Base-by-base conservation (phyloP, 2,113 vertebrate species). In the Taxidea taxus region DNA sequence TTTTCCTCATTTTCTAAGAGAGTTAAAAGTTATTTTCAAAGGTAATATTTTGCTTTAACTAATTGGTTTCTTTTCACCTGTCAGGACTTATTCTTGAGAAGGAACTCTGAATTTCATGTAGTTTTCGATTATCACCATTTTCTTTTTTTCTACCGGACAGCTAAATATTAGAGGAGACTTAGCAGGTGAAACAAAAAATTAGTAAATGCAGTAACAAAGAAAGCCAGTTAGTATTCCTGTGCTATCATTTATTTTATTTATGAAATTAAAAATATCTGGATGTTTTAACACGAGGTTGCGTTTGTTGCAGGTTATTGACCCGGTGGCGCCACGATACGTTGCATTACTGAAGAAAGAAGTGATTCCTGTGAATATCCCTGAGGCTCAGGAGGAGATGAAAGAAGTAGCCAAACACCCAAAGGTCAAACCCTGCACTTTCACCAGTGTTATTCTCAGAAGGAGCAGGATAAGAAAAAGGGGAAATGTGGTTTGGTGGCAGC, bases 381-480 rank as follows among this genome's bases (percentile, higher is more conserved):
- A 99, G 87, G 99, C 99, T 56, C 97, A 97, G 90, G 99, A 99
- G 98, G 99, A 99, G 90, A 98, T 99, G 99, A 99, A 99, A 90
- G 99, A 99, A 98, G 99, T 99, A 18, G 99, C 99, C 97, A 99
- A 99, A 95, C 99, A 99, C 97, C 99, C 99, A 4, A 99, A 99
- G 99, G 99, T 99, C 97, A 4, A n/a, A n/a, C 56, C n/a, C 34
- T 44, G 0, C n/a, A 12, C n/a, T 72, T 93, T 44, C 29, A 18
- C 49, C 21, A 2, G 0, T 10, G 8, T 62, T 70, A 75, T 39
- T 60, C 21, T 95, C 6, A 37, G 68, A n/a, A 87, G 54, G 21
- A 91, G 18, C 37, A 44, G 39, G 20, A 70, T 39, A 16, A 54
- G 25, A 23, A 60, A 60, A 62, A 66, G 31, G 47, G 70, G 39